These are phyloP conservation scores for Sebastes hopkinsi DNA, from an alignment of 2,797 vertebrate species.

Conservation along the genomic window DNA sequence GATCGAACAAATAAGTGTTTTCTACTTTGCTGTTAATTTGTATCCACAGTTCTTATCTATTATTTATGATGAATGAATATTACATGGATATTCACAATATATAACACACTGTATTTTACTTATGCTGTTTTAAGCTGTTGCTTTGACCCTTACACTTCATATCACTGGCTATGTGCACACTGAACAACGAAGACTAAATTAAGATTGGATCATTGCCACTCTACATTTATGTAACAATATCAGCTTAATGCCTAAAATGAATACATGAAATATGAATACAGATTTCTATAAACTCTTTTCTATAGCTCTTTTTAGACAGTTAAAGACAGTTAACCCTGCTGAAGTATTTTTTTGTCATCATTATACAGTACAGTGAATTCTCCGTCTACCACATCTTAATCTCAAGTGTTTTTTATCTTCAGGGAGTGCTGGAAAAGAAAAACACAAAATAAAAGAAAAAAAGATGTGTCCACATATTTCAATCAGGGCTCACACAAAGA, in stretches of 20 bases:
- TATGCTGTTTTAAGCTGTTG: background rate
- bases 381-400: constrained; percentile 11
- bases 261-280: background rate
- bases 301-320: background rate
- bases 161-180: background rate
- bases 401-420: constrained; percentile 9
- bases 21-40: background rate
- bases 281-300: background rate
- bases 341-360: background rate
- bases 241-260: background rate
- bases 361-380: constrained; percentile 21
- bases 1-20: background rate
- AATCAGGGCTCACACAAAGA: background rate
- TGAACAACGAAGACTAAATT: background rate
- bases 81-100: background rate
- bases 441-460: background rate
- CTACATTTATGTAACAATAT: background rate
- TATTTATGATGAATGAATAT: constrained; percentile 44
- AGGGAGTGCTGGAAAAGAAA: background rate
- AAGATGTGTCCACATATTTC: constrained; percentile 5
- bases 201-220: background rate
- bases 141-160: background rate
- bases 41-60: constrained; percentile 3
- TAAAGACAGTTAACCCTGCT: background rate
- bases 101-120: constrained; percentile 3